Evolutionary conservation across 2,797 vertebrate species (phyloP).

Genomic region (Sphenodon punctatus): DNA sequence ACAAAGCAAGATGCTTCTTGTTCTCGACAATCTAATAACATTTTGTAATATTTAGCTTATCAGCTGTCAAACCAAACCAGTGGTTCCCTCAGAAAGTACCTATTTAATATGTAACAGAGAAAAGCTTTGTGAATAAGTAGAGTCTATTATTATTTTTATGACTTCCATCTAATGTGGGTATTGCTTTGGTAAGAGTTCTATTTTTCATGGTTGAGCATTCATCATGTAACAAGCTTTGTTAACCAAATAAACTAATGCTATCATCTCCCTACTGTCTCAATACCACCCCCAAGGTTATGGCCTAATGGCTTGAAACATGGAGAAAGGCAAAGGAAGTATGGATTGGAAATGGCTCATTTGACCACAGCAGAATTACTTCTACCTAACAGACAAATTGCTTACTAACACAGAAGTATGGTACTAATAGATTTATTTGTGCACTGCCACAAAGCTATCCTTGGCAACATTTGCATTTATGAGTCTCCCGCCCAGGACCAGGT

Average conservation of each 20-base stretch:
- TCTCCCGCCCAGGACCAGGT: no score
- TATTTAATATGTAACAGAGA: accelerated
- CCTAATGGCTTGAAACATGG: no score
- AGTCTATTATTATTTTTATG: not conserved
- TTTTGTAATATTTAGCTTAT: accelerated
- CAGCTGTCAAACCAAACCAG: not conserved
- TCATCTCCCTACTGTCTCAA: not conserved
- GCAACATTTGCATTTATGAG: no score
- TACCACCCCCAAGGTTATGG: not conserved
- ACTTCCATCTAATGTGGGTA: not conserved
- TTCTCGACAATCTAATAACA: not conserved
- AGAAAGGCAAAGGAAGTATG: no score
- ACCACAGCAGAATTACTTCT: no score
- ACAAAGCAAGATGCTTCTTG: not conserved
- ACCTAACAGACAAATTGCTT: no score
- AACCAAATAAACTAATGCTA: not conserved
- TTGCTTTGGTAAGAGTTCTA: not conserved
- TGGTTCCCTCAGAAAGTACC: no score
- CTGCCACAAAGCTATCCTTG: no score
- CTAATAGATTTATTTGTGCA: no score
- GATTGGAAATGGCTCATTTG: no score
- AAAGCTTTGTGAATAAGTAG: not conserved
- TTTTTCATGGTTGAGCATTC: not conserved
- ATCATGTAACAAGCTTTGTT: not conserved
- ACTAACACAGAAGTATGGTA: no score